Conservation (phyloP, 2,888 invertebrate genomes). For the Lacanobia wlatinum region DNA sequence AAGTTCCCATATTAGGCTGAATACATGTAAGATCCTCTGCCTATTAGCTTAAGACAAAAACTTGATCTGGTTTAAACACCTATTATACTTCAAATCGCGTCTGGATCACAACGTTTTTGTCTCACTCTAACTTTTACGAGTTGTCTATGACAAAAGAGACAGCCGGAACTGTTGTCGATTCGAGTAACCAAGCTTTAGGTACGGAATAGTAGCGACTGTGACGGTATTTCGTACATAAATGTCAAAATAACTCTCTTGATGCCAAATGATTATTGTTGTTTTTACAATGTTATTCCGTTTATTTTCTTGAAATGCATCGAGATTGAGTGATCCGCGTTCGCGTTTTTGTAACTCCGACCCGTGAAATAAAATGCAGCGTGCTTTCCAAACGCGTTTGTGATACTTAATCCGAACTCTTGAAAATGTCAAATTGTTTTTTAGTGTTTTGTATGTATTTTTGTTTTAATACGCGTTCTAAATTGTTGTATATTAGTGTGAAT, state of each 20-base stretch:
- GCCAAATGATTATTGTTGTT: conserved; percentile 85
- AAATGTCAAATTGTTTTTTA: conserved; percentile 85
- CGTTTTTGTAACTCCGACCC: conserved; percentile 54
- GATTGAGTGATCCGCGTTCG: conserved; percentile 81
- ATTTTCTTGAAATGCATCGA: conserved; percentile 75
- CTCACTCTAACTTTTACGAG: conserved; percentile 27
- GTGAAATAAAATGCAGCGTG: conserved; percentile 58
- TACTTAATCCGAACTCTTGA: conserved; percentile 73
- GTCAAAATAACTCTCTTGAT: conserved; percentile 88
- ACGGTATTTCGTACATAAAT: conserved; percentile 70
- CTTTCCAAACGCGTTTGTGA: conserved; percentile 65
- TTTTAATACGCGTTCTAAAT: conserved; percentile 55
- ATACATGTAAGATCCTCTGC: conserved; percentile 43
- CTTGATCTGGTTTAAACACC: conserved; percentile 51
- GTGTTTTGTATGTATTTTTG: conserved; percentile 79
- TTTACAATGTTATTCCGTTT: conserved; percentile 75
- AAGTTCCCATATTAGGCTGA: conserved; percentile 19
- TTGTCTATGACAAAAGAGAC: neutral
- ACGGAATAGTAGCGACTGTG: conserved; percentile 50
- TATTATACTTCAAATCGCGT: conserved; percentile 16
- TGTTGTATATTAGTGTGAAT: conserved; percentile 37
- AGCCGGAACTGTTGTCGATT: conserved; percentile 8
- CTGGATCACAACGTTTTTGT: neutral
- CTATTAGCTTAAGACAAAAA: conserved; percentile 31
- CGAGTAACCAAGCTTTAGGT: conserved; percentile 36